A percentile compares a stretch with the other conserved stretches of the same genome.
These are phyloP conservation scores for Nymphalis c-album DNA, from an alignment of 2,888 invertebrate genomes.

Conservation along the genomic window DNA sequence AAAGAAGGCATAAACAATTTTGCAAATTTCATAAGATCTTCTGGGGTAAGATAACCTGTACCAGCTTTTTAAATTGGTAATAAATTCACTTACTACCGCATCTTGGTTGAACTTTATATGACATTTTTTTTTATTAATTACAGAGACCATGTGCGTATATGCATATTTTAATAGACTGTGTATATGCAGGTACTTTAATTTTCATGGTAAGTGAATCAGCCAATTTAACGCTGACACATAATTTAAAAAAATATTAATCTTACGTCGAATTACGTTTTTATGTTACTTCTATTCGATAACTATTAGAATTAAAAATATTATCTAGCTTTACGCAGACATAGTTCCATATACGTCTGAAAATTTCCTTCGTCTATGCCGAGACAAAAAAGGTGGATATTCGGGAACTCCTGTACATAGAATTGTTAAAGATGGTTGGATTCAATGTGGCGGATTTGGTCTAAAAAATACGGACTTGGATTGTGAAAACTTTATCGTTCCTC, in stretches of 20 bases:
- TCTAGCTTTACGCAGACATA: conserved; percentile 81
- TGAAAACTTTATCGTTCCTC: conserved; percentile 85
- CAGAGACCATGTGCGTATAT: conserved; percentile 82
- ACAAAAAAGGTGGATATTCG: conserved; percentile 71
- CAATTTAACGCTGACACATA: too few species aligned
- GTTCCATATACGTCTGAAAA: conserved; percentile 81
- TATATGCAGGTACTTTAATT: conserved; percentile 75
- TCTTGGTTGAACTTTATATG: not conserved
- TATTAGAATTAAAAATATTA: conserved; percentile 20
- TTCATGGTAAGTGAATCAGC: conserved; percentile 75
- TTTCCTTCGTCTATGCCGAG: conserved; percentile 79
- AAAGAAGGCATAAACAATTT: conserved; percentile 67
- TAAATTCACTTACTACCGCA: too few species aligned
- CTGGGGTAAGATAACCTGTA: conserved; percentile 58
- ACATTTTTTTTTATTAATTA: conserved; percentile 47
- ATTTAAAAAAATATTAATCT: too few species aligned
- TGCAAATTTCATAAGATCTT: conserved; percentile 62
- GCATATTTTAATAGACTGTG: conserved; percentile 72
- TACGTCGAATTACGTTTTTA: too few species aligned
- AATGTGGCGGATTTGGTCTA: conserved; percentile 82
- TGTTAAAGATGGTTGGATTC: conserved; percentile 86
- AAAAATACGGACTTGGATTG: conserved; percentile 74
- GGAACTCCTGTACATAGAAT: conserved; percentile 84
- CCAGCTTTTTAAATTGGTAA: not conserved
- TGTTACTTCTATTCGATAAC: too few species aligned